Evolutionary conservation across 2,888 invertebrate species (phyloP), one percentile per base, ranked within the genome.

Genomic region (Lomographa bimaculata): DNA sequence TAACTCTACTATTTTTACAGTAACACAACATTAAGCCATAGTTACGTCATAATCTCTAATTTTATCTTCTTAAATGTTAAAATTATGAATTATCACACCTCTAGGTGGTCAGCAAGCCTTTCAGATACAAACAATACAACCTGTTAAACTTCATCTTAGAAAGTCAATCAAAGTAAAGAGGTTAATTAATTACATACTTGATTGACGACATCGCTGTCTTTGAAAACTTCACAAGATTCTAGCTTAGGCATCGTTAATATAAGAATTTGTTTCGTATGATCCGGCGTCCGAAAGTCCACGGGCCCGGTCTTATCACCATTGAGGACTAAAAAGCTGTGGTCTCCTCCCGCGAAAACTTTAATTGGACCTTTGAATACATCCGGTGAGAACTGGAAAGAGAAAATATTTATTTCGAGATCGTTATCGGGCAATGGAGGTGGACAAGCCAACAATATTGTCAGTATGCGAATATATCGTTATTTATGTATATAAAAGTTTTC

Each of bases 241-340:
- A 94, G 71, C 48, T 91, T 91, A 1, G 92, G 90, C 29, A 90
- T 65, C 2, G 91, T 91, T 19, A 96, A 71, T 1, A 89, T 86
- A 28, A 94, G 80, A 49, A 97, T 94, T 81, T 96, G 95, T 35
- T 91, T 91, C 8, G 76, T 74, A 3, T 78, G 60, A 5, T 92
- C 85, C 26, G 90, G 86, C 1, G 82, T 55, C 27, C 96, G 90
- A 59, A 90, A 93, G 77, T 97, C 96, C 18, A 90, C 90, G 0
- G 93, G 89, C 4, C 60, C 55, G 8, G 82, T 64, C 19, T 60
- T 76, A 5, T 79, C 81, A 1, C 68, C 64, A 10, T 90, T 87
- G 7, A 95, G 91, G 1, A 93, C 90, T 3, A 95, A 92, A 71
- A 98, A 95, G 59, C 96, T 96, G 68, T 96, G 96, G 83, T 98